Conservation (phyloP, 2,797 vertebrate genomes). For the Enteromius anoplus region DNA sequence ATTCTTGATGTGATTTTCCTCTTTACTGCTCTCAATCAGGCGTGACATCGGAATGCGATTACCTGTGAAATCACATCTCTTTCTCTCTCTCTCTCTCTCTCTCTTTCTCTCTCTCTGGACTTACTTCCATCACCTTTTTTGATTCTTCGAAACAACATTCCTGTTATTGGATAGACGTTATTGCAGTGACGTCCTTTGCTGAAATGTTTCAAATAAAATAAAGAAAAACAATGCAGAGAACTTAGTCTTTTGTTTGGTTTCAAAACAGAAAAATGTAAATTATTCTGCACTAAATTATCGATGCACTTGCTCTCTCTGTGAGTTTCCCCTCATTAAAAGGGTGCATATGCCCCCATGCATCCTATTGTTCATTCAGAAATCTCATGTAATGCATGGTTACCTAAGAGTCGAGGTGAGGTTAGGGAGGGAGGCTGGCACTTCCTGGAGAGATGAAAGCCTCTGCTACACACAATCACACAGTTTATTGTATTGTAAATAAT, state of each 20-base stretch:
- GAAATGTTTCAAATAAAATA: constrained; percentile 63
- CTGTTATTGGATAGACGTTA: constrained; percentile 44
- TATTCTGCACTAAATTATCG: no score
- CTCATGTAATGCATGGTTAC: constrained; percentile 39
- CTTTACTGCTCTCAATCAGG: constrained; percentile 42
- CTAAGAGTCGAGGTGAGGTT: constrained; percentile 22
- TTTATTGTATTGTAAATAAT: constrained; percentile 64
- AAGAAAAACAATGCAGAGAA: constrained; percentile 59
- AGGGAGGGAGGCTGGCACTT: constrained; percentile 13
- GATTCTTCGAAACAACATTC: constrained; percentile 13
- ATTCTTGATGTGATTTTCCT: constrained; percentile 49
- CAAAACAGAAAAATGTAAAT: neutral
- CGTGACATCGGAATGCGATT: constrained; percentile 42
- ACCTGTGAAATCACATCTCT: constrained; percentile 43
- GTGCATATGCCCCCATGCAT: constrained; percentile 26
- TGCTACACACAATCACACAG: constrained; percentile 51
- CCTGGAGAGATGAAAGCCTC: constrained; percentile 55
- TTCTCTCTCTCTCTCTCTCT: neutral
- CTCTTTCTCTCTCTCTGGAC: neutral
- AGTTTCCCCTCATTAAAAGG: constrained; percentile 37
- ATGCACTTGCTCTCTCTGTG: constrained; percentile 23
- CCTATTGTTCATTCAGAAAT: constrained; percentile 45
- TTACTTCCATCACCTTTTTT: constrained; percentile 40
- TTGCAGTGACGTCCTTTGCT: constrained; percentile 29
- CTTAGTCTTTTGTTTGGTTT: constrained; percentile 34